Evolutionary conservation across 1,140 invertebrate genomes (phyloP).

Genomic region (Diploscapter pachys): DNA sequence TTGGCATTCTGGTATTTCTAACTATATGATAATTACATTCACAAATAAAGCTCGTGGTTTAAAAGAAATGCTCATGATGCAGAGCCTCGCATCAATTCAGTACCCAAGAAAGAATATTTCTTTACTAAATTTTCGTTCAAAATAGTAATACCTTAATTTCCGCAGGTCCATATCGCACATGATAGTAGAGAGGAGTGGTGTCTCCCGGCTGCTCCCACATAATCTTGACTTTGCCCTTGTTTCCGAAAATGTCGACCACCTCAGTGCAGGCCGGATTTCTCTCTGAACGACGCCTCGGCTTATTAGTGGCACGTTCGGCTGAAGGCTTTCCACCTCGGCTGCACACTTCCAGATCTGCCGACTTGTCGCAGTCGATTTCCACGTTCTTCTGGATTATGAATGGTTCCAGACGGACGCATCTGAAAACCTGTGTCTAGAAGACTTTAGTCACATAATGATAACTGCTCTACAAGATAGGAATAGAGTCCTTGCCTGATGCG

Average conservation of each 20-base stretch:
- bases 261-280: constrained; percentile 31
- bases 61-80: too few relatives aligned
- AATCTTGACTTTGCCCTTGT: constrained; percentile 30
- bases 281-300: constrained; percentile 28
- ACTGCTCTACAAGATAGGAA: too few relatives aligned
- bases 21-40: too few relatives aligned
- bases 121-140: too few relatives aligned
- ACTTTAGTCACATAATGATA: too few relatives aligned
- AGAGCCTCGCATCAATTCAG: too few relatives aligned
- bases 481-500: too few relatives aligned
- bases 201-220: constrained; percentile 22
- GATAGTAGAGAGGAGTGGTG: constrained; percentile 32
- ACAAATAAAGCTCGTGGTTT: too few relatives aligned
- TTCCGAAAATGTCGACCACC: constrained; percentile 24
- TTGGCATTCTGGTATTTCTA: too few relatives aligned
- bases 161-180: constrained; percentile 35
- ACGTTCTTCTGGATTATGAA: constrained; percentile 37
- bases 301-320: neutral
- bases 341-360: constrained; percentile 28
- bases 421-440: neutral
- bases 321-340: constrained; percentile 23
- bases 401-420: constrained; percentile 35
- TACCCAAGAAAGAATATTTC: too few relatives aligned
- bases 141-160: constrained; percentile 15
- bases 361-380: constrained; percentile 40